Conservation (phyloP, 2,888 invertebrate genomes). For the Caenorhabditis parvicauda region DNA sequence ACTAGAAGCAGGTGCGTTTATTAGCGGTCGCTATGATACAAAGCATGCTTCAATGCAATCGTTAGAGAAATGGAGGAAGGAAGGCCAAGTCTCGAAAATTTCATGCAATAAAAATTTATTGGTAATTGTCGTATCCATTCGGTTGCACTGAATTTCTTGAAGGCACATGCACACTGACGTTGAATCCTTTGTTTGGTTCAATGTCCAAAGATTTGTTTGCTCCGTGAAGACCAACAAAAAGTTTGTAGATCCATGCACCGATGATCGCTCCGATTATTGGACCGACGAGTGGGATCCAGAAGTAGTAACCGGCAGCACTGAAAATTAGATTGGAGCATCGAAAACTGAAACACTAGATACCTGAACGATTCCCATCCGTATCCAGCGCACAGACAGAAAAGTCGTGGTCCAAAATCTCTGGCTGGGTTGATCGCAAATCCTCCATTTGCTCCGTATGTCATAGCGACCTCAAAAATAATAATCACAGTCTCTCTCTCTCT, state of each 20-base stretch:
- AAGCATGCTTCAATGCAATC: no score
- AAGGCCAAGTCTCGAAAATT: no score
- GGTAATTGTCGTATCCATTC: no score
- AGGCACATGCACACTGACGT: slow-evolving; percentile 41
- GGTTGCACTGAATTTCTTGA: no score
- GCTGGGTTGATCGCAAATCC: slow-evolving; percentile 71
- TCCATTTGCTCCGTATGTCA: slow-evolving; percentile 68
- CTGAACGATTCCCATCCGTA: slow-evolving; percentile 59
- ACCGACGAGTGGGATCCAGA: slow-evolving; percentile 68
- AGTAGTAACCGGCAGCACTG: slow-evolving; percentile 64
- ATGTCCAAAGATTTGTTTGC: slow-evolving; percentile 53
- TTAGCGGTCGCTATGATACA: no score
- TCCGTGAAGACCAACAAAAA: slow-evolving; percentile 67
- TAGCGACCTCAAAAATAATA: slow-evolving; percentile 37
- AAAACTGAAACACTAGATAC: slow-evolving; percentile 23
- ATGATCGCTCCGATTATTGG: slow-evolving; percentile 68
- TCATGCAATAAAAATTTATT: no score
- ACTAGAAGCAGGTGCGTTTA: no score
- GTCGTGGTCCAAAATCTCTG: slow-evolving; percentile 62
- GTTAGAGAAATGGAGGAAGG: no score
- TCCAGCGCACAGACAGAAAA: slow-evolving; percentile 55
- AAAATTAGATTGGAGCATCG: slow-evolving; percentile 7
- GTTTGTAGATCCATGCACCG: slow-evolving; percentile 66
- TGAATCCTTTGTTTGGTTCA: slow-evolving; percentile 32
- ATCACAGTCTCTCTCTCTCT: background rate